phyloP scores from a whole-genome alignment of 2,113 vertebrate genomes.

The Sterrhoptilus dennistouni region DNA sequence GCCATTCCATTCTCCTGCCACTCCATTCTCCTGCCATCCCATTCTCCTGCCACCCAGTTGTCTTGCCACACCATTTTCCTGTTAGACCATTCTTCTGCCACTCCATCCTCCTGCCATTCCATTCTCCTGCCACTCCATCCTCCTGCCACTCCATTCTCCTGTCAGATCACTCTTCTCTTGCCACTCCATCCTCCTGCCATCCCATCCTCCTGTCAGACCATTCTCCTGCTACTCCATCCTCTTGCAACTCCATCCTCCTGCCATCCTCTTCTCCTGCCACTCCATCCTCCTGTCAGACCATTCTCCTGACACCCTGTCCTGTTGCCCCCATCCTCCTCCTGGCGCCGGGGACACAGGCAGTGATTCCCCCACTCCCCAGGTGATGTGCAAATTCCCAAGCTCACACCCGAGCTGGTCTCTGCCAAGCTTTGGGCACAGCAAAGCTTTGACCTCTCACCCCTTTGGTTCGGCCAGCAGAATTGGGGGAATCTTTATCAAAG shows the following conservation, averaged over 20 bases:
- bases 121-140: accelerated
- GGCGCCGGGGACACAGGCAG: background rate
- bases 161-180: accelerated
- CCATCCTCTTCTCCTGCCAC: accelerated
- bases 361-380: accelerated
- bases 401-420: background rate
- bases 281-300: accelerated
- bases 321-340: background rate
- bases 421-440: background rate
- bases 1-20: background rate
- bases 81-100: accelerated
- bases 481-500: accelerated
- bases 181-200: accelerated
- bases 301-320: background rate
- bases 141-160: accelerated
- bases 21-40: accelerated
- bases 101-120: accelerated
- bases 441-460: background rate
- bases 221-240: accelerated
- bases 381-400: background rate
- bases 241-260: accelerated
- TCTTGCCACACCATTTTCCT: background rate
- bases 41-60: background rate
- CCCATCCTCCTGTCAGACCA: accelerated
- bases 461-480: accelerated